Evolutionary conservation across 2,888 invertebrate genomes (phyloP), one percentile per base, ranked within the genome.

Genomic region (Pelosia muscerda): DNA sequence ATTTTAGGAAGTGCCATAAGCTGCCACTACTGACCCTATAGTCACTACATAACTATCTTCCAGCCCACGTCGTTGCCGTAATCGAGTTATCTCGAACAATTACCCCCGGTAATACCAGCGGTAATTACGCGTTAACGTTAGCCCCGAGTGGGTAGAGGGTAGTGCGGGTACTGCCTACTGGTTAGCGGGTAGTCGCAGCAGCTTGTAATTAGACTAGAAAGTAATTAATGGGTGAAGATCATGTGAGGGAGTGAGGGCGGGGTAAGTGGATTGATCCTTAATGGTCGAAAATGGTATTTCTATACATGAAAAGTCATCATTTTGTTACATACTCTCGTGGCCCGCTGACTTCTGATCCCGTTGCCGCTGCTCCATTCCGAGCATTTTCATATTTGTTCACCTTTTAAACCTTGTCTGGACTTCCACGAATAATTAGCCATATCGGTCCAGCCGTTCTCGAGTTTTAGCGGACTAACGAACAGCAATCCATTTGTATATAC

Each of bases 101-200:
- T 66, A 66, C 28, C 31, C 62, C 49, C 13, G 28, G 42, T 67
- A 63, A 67, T 67, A 58, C 49, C 23, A 49, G 3, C 67, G 26
- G 26, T 58, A 67, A 67, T 67, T 67, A 63, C 25, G 57, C 58
- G 62, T 67, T 67, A 67, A 63, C 67, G 63, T 63, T 63, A 26
- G 57, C 53, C 42, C n/a, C 57, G 49, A 28, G 61, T 11, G 38
- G 38, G 38, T 15, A 38, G 61, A 6, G 19, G 23, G 62, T 56
- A 57, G 23, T 56, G 49, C 56, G 19, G 23, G 62, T 56, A 57
- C 28, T 56, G 49, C 56, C 56, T 28, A 57, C 28, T 25, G 54
- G 62, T 10, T 22, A 31, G 19, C 25, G 53, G 63, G 34, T 23
- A 58, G 57, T 63, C 31, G 26, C 60, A 1, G 34, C 31, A 34